Conservation (phyloP, 2,888 invertebrate species). For the Oithona nana region DNA sequence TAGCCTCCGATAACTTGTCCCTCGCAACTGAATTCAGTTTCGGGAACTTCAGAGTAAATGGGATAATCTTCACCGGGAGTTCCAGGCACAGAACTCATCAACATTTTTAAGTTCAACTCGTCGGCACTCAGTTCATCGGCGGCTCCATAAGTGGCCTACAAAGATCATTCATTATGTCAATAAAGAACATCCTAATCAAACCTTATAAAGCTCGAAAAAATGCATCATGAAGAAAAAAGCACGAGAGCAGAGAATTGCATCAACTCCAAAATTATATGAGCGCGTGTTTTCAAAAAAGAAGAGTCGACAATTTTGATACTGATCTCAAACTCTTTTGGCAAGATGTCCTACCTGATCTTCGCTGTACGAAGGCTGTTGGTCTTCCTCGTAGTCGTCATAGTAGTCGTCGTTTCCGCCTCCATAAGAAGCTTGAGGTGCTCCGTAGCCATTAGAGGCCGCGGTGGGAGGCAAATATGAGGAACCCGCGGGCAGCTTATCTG, state of each 20-base stretch:
- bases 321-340: not conserved
- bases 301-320: no score
- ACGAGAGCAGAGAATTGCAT: no score
- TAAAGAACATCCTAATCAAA: no score
- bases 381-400: no score
- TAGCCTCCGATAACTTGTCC: conserved; percentile 64
- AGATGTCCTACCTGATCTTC: not conserved
- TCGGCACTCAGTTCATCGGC: not conserved
- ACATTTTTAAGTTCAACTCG: not conserved
- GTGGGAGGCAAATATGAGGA: not conserved
- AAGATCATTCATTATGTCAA: no score
- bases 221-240: no score
- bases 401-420: no score
- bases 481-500: not conserved
- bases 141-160: not conserved
- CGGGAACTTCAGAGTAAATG: conserved; percentile 51
- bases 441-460: not conserved
- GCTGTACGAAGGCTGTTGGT: not conserved
- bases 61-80: conserved; percentile 66
- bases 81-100: conserved; percentile 40
- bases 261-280: no score
- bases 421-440: not conserved
- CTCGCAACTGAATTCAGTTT: conserved; percentile 60
- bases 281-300: no score
- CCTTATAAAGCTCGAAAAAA: no score